Evolutionary conservation across 1,140 invertebrate species (phyloP).

Genomic region (Caligus rogercresseyi): DNA sequence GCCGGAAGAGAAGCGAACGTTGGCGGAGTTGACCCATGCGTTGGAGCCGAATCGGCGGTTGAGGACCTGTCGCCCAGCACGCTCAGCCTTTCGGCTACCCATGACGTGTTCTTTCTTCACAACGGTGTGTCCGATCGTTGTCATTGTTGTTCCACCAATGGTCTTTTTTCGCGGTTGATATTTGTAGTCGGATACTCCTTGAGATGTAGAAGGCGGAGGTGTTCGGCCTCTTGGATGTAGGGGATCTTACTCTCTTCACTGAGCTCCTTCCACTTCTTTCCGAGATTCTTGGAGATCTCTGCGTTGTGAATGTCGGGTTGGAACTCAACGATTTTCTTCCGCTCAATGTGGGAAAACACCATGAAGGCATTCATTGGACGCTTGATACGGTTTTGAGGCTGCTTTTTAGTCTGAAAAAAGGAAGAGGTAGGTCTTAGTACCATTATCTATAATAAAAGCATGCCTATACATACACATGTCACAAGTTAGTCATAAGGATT

Average conservation of each 20-base stretch:
- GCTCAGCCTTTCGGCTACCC: too few species aligned
- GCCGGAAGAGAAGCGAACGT: conserved; percentile 6
- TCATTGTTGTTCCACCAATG: conserved; percentile 11
- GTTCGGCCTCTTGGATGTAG: conserved; percentile 80
- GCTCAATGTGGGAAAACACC: conserved; percentile 48
- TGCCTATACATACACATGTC: neutral
- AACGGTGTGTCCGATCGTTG: neutral
- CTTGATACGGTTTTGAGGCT: conserved; percentile 23
- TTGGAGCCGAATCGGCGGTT: conserved; percentile 13
- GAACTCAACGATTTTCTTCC: conserved; percentile 74
- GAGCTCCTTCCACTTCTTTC: conserved; percentile 68
- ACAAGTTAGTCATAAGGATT: neutral
- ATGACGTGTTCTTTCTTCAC: neutral
- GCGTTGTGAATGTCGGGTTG: conserved; percentile 90
- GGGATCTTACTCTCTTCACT: conserved; percentile 69
- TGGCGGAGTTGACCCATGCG: conserved; percentile 14
- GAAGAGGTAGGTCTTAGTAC: neutral
- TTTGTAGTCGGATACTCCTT: conserved; percentile 96
- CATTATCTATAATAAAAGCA: neutral
- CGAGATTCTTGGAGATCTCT: conserved; percentile 80
- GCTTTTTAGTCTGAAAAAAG: conserved; percentile 22
- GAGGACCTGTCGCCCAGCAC: neutral
- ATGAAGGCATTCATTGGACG: conserved; percentile 26
- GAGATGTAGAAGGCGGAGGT: conserved; percentile 70
- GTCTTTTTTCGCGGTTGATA: conserved; percentile 84